Conservation (phyloP, 1,140 invertebrate species). For the Zaprionus davidi region DNA sequence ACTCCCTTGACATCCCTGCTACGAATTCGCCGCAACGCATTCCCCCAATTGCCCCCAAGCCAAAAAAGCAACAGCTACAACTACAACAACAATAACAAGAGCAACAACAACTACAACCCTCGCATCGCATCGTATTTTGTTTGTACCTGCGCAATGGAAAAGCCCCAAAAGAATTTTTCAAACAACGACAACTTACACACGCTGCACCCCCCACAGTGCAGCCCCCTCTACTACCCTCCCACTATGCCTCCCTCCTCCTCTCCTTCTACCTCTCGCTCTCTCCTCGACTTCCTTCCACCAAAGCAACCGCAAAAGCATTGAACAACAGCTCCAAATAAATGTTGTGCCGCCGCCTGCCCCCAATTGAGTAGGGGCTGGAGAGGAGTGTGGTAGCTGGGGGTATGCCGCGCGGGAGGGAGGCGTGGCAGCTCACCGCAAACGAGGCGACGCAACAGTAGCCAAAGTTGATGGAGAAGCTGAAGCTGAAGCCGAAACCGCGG, state of each 20-base stretch:
- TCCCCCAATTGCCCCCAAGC: neutral
- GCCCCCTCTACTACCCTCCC: neutral
- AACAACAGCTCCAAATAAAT: slow-evolving; percentile 33
- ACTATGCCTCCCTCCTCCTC: neutral
- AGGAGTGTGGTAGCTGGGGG: neutral
- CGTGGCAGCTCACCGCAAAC: neutral
- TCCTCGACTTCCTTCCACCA: neutral
- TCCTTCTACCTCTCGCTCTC: neutral
- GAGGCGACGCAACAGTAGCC: slow-evolving; percentile 55
- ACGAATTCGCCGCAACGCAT: slow-evolving; percentile 8
- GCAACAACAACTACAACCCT: slow-evolving; percentile 5
- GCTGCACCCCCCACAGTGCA: neutral
- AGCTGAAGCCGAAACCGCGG: slow-evolving; percentile 28
- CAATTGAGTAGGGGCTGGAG: slow-evolving; percentile 42
- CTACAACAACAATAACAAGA: neutral
- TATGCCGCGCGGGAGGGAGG: neutral
- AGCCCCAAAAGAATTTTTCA: slow-evolving; percentile 1
- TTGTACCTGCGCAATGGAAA: slow-evolving; percentile 72
- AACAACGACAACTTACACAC: slow-evolving; percentile 7
- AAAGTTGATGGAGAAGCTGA: neutral
- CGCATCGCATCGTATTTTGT: slow-evolving; percentile 52
- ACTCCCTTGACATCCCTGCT: slow-evolving; percentile 29
- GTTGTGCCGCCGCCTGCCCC: slow-evolving; percentile 26
- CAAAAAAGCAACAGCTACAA: slow-evolving; percentile 9
- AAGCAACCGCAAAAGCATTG: slow-evolving; percentile 28